phyloP scores from a whole-genome alignment of 2,113 vertebrate species.

The Xenus cinereus region DNA sequence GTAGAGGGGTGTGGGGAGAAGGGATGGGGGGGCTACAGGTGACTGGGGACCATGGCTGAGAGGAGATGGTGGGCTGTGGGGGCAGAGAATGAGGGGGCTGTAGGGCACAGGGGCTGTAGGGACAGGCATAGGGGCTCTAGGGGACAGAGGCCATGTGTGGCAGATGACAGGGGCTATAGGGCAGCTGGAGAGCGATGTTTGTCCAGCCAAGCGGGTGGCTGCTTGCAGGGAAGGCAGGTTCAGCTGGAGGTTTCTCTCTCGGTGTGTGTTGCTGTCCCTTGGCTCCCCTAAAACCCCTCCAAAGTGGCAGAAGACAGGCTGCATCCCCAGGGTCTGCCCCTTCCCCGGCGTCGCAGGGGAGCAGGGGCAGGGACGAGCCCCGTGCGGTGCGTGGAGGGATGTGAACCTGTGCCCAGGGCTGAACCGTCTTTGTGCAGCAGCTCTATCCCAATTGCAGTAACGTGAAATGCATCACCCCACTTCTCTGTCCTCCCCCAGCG shows the following conservation, averaged over 20 bases:
- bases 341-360: neutral
- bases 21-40: neutral
- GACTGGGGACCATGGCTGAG: neutral
- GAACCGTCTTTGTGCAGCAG: neutral
- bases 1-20: neutral
- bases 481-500: neutral
- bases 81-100: neutral
- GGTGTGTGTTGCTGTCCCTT: fast-evolving
- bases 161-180: neutral
- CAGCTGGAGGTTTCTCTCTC: neutral
- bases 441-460: neutral
- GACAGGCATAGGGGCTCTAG: neutral
- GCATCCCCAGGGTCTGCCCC: neutral
- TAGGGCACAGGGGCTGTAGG: neutral
- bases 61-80: neutral
- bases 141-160: fast-evolving
- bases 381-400: fast-evolving
- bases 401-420: fast-evolving
- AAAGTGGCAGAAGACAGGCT: neutral
- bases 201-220: neutral
- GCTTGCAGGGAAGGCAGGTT: neutral
- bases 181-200: neutral
- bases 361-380: neutral
- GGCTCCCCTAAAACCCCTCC: neutral
- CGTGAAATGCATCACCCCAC: fast-evolving